Conservation (phyloP, 2,113 vertebrate species). For the Aleadryas rufinucha region DNA sequence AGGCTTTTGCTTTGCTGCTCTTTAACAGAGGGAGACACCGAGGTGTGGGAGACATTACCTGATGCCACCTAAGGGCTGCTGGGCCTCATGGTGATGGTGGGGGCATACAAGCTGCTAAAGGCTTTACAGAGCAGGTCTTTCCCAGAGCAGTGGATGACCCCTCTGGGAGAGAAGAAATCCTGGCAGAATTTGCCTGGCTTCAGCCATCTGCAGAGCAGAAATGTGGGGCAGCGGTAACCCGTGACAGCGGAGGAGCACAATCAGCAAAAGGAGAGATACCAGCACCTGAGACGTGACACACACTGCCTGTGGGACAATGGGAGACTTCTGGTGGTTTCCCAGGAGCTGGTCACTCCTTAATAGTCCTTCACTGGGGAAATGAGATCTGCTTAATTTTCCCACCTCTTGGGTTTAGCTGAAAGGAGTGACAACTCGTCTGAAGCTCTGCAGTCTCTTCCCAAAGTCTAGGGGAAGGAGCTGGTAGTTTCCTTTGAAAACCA, state of each 20-base stretch:
- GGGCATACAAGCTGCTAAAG: not conserved
- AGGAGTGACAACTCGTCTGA: not conserved
- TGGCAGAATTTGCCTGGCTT: not conserved
- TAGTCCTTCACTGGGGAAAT: not conserved
- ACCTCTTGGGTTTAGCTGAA: not conserved
- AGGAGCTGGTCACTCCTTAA: not conserved
- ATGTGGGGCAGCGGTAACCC: accelerated
- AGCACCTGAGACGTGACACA: not conserved
- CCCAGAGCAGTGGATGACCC: not conserved
- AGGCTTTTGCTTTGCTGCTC: not conserved
- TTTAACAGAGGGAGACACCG: not conserved
- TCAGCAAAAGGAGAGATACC: not conserved
- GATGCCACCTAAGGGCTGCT: not conserved
- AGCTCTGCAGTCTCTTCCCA: not conserved
- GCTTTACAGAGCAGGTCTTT: not conserved
- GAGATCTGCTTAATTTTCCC: not conserved
- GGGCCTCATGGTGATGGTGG: not conserved
- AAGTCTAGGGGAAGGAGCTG: not conserved
- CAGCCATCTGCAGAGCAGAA: not conserved
- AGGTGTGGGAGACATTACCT: not conserved
- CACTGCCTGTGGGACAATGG: not conserved
- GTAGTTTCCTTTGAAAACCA: not conserved
- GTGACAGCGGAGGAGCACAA: accelerated
- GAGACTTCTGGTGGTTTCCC: not conserved
- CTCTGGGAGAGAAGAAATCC: not conserved